Base-by-base conservation (phyloP, 2,888 invertebrate species). In the Lypha dubia region DNA sequence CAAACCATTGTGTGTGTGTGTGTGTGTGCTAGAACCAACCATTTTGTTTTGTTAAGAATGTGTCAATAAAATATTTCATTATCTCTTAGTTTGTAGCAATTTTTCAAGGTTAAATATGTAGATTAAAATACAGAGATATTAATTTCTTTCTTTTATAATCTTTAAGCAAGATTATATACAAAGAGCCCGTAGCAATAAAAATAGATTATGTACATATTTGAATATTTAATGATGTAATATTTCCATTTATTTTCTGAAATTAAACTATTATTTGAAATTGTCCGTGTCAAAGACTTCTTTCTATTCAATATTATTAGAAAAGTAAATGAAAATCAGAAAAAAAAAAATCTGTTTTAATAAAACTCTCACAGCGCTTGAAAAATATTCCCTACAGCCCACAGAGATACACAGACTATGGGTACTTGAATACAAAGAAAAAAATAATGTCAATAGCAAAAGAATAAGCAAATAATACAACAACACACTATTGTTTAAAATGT, bases 401-500 rank as follows among this genome's bases (percentile, higher is more conserved):
- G 20, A 62, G 46, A 46, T 9, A n/a, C 51, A 38, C 13, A 38
- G 53, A 76, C 58, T 67, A 15, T 11, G 28, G 11, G n/a, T 28
- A 28, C 7, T 20, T 53, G 15, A n/a, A 51, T 62, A 62, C 62
- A 63, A 71, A 65, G 13, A 4, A 51, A 32, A 51, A 53, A 67
- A n/a, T n/a, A n/a, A 73, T 58, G 8, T 44, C 41, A 44, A 74
- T 53, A 74, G 35, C 44, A 60, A 60, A 62, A 74, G 22, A 68
- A 80, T 73, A 80, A 58, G 35, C 62, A 62, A 62, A 46, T 63
- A 79, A 67, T 67, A 74, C 49, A 74, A 62, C 35, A 44, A 46
- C 58, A 13, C 35, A 60, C 80, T 70, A 81, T 81, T 81, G 81
- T 81, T 46, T 81, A 56, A 81, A 75, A 75, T 63, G 46, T 62